Base-by-base conservation (phyloP, 2,888 invertebrate species). In the Halictus ligatus region DNA sequence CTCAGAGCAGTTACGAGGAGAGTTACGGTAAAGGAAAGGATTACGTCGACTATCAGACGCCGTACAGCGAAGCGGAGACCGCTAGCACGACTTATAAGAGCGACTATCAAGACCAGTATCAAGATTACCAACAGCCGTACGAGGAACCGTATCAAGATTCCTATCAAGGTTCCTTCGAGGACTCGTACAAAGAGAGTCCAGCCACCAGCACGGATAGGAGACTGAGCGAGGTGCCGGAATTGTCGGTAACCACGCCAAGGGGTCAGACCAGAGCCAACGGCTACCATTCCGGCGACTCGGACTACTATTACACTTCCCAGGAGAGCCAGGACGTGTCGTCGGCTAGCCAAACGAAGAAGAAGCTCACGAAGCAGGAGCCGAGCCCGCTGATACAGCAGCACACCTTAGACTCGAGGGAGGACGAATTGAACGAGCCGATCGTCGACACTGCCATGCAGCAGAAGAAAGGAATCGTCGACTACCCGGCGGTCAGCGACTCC, bases 341-440 rank as follows among this genome's bases (percentile, higher is more conserved):
- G 21, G 76, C 90, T 6, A 92, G 91, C 6, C 86, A 91, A 4
- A 77, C 92, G 18, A 93, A 93, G 50, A 94, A 93, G 84, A 94
- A 94, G 43, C 89, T 95, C 40, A 92, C 92, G 21, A 94, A 93
- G 79, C 92, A 94, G 43, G 95, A 94, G 35, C 91, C 92, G 43
- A 95, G 94, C 85, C 95, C 95, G 2, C 90, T 95, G 35, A 91
- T 94, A 7, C 95, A 95, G 81, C 96, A 96, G 96, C 0, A 96
- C 89, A 96, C 96, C 46, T 92, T 96, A 80, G 96, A 96, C 91
- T 96, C 96, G 0, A 94, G 95, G 29, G 96, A 96, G 85, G 96
- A 96, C 89, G 96, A 96, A 80, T 91, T 96, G 77, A 96, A 96
- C 88, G 96, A 96, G 88, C 96, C 96, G 0, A 96, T 96, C 90